Evolutionary conservation across 2,113 vertebrate species (phyloP).

Genomic region (Rhinolophus ferrumequinum): DNA sequence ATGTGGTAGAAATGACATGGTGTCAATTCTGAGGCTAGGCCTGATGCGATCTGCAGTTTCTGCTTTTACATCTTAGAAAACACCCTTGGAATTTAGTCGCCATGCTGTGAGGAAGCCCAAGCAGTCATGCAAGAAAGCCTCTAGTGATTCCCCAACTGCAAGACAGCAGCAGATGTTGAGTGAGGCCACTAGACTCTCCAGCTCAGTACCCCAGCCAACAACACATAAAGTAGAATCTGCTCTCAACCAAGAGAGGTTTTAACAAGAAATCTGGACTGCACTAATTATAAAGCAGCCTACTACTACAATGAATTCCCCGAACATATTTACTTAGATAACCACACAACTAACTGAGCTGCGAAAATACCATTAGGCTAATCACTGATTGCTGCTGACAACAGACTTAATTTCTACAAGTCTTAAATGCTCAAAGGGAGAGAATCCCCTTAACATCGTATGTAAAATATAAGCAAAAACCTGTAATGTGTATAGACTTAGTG

Average conservation of each 20-base stretch:
- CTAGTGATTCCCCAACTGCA: neutral
- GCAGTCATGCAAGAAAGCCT: neutral
- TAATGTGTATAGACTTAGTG: conserved; percentile 57
- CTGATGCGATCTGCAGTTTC: neutral
- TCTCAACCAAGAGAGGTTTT: neutral
- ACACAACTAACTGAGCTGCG: conserved; percentile 19
- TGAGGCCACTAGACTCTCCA: neutral
- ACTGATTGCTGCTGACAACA: conserved; percentile 33
- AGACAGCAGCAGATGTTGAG: neutral
- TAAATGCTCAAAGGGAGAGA: conserved; percentile 52
- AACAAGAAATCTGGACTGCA: conserved; percentile 18
- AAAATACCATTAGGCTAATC: conserved; percentile 54
- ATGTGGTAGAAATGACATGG: neutral
- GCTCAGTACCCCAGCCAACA: neutral
- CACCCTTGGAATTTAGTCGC: neutral
- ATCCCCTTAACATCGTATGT: neutral
- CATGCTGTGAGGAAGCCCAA: neutral
- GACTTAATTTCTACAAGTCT: conserved; percentile 54
- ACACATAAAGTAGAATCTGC: neutral
- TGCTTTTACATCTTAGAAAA: neutral
- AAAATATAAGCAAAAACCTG: conserved; percentile 52
- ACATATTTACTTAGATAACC: conserved; percentile 34
- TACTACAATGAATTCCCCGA: conserved; percentile 36
- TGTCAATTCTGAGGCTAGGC: neutral
- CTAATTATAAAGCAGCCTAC: conserved; percentile 37